Conservation (phyloP, 1,140 invertebrate species). For the Drosophila yakuba region DNA sequence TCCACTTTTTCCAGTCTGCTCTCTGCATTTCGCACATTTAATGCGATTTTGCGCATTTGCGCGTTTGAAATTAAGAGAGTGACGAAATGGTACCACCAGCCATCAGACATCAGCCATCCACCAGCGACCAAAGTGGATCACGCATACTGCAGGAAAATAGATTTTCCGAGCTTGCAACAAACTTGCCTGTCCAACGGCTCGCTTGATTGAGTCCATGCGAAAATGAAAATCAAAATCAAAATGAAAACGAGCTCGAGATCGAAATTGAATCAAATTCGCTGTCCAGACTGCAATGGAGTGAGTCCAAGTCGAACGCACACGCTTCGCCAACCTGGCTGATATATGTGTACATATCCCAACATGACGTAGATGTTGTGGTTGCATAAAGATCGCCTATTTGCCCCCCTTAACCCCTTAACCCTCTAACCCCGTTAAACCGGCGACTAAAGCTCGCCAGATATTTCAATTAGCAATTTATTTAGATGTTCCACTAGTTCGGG, state of each 20-base stretch:
- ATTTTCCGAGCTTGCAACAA: slow-evolving; percentile 59
- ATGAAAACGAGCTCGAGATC: slow-evolving; percentile 18
- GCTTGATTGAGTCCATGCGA: slow-evolving; percentile 80
- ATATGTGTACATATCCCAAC: slow-evolving; percentile 24
- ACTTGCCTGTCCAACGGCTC: slow-evolving; percentile 43
- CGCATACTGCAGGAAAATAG: slow-evolving; percentile 31
- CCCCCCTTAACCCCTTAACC: slow-evolving; percentile 3
- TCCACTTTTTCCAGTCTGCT: slow-evolving; percentile 68
- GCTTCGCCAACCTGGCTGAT: slow-evolving; percentile 47
- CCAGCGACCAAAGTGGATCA: slow-evolving; percentile 63
- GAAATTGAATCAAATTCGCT: slow-evolving; percentile 36
- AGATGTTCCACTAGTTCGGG: slow-evolving; percentile 31
- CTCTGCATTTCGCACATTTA: slow-evolving; percentile 74
- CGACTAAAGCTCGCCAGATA: slow-evolving; percentile 47
- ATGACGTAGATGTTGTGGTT: slow-evolving; percentile 47
- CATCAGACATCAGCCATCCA: not conserved
- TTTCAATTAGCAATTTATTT: slow-evolving; percentile 69
- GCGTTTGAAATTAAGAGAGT: slow-evolving; percentile 78
- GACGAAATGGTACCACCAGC: slow-evolving; percentile 64
- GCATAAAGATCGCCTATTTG: slow-evolving; percentile 37
- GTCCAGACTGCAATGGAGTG: slow-evolving; percentile 2
- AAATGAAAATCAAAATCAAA: slow-evolving; percentile 48
- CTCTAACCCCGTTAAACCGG: slow-evolving; percentile 17
- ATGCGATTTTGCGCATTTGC: slow-evolving; percentile 80
- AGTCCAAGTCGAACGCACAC: slow-evolving; percentile 46